phyloP scores from a whole-genome alignment of 37 sponge, comb jelly and placozoan species.

The Eunapius fragilis region DNA sequence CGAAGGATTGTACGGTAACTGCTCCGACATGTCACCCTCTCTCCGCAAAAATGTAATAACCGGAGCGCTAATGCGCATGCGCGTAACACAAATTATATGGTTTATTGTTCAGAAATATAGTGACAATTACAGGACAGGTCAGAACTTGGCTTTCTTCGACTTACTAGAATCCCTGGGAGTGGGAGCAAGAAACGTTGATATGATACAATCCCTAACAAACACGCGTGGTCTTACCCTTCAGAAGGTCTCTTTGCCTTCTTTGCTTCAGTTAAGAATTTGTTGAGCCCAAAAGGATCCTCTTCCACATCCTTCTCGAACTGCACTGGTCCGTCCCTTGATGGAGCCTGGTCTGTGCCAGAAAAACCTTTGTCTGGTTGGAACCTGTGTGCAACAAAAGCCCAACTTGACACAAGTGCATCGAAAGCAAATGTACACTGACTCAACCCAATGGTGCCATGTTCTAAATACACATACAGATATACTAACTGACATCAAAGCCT shows the following conservation, averaged over 20 bases:
- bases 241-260: constrained; percentile 85
- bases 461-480: no score
- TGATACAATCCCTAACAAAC: no score
- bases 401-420: not conserved
- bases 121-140: not conserved
- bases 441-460: no score
- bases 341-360: constrained; percentile 78
- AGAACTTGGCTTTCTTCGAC: not conserved
- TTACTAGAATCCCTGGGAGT: not conserved
- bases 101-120: not conserved
- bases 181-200: not conserved
- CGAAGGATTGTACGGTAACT: not conserved
- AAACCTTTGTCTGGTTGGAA: constrained; percentile 95
- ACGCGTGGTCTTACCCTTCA: constrained; percentile 22
- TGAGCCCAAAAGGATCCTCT: constrained; percentile 95
- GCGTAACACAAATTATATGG: not conserved
- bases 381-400: constrained; percentile 29
- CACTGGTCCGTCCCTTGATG: constrained; percentile 86
- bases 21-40: not conserved
- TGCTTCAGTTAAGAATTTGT: constrained; percentile 93
- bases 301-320: constrained; percentile 95
- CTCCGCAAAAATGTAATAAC: not conserved
- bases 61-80: not conserved
- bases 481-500: no score
- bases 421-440: no score